Evolutionary conservation across 2,113 vertebrate species (phyloP).

Genomic region (Kobus ellipsiprymnus): DNA sequence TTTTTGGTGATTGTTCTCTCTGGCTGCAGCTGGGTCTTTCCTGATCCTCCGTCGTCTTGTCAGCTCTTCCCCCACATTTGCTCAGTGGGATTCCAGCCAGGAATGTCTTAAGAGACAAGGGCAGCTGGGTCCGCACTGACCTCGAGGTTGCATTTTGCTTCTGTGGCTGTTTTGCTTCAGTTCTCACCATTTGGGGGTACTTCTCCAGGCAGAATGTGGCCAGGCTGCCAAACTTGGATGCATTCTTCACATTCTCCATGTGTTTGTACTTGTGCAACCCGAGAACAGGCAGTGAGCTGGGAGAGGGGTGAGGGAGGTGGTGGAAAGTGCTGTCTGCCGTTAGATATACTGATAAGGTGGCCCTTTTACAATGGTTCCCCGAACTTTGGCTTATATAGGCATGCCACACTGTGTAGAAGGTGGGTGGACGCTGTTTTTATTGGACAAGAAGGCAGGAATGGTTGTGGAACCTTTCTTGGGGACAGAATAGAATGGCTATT

Average conservation of each 20-base stretch:
- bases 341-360: not conserved
- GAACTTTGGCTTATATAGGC: slow-evolving; percentile 7
- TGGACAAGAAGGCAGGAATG: not conserved
- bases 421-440: not conserved
- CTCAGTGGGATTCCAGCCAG: slow-evolving; percentile 56
- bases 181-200: not conserved
- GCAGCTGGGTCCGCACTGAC: slow-evolving; percentile 51
- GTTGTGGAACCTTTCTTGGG: not conserved
- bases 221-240: slow-evolving; percentile 25
- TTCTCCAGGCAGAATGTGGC: slow-evolving; percentile 19
- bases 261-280: slow-evolving; percentile 47
- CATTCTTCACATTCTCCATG: slow-evolving; percentile 57
- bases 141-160: slow-evolving; percentile 58
- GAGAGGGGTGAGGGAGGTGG: not conserved
- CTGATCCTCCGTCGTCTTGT: slow-evolving; percentile 1
- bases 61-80: not conserved
- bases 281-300: not conserved
- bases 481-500: not conserved
- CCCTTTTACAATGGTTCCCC: not conserved
- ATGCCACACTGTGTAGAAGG: fast-evolving
- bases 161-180: slow-evolving; percentile 53
- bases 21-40: slow-evolving; percentile 33
- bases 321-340: not conserved
- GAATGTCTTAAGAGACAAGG: slow-evolving; percentile 64
- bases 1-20: slow-evolving; percentile 40